phyloP scores from a whole-genome alignment of 2,888 invertebrate species.

The Caenorhabditis plicata region DNA sequence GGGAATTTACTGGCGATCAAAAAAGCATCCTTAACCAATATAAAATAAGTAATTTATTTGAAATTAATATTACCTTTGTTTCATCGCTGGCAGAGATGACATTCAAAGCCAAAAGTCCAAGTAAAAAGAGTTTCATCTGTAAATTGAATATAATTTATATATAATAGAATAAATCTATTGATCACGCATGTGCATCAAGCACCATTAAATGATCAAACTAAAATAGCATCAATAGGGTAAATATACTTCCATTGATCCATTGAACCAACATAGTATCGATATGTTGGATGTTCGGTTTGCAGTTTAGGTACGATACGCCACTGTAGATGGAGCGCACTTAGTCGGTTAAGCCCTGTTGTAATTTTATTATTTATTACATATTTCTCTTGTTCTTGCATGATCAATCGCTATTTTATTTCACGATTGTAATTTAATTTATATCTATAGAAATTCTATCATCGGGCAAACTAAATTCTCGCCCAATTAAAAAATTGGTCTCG shows the following conservation, averaged over 20 bases:
- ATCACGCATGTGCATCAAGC: too few species aligned
- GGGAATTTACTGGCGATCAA: constrained; percentile 89
- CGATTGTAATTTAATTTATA: too few species aligned
- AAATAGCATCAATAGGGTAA: not conserved
- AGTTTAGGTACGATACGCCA: constrained; percentile 46
- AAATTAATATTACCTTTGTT: not conserved
- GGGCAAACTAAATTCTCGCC: too few species aligned
- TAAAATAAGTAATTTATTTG: not conserved
- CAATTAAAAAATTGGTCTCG: too few species aligned
- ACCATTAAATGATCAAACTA: not conserved
- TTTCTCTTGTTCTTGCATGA: too few species aligned
- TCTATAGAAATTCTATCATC: too few species aligned
- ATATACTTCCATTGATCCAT: not conserved
- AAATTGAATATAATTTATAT: not conserved
- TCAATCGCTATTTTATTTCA: too few species aligned
- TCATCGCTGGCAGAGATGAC: constrained; percentile 1
- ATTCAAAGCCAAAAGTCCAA: not conserved
- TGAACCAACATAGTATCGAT: not conserved
- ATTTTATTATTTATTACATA: too few species aligned
- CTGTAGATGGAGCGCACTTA: too few species aligned
- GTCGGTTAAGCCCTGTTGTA: too few species aligned
- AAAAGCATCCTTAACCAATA: constrained; percentile 71
- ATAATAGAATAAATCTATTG: too few species aligned
- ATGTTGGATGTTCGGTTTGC: constrained; percentile 16
- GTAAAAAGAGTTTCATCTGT: constrained; percentile 4